Evolutionary conservation across 2,113 vertebrate genomes (phyloP).

Genomic region (Eurystomus gularis): DNA sequence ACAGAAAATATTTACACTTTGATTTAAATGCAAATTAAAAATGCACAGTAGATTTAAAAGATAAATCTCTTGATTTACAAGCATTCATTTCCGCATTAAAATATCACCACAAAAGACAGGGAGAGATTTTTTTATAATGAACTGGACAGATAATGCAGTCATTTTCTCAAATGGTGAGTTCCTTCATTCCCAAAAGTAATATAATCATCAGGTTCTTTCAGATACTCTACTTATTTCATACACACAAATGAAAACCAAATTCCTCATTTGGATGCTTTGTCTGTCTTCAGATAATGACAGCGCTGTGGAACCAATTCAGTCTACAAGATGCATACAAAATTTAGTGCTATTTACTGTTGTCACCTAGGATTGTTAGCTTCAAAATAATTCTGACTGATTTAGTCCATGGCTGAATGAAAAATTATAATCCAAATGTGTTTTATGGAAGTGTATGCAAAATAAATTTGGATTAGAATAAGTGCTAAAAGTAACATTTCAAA

Average conservation of each 20-base stretch:
- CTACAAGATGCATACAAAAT: neutral
- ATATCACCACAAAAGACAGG: neutral
- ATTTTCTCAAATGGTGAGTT: neutral
- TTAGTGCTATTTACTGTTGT: neutral
- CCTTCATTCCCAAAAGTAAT: neutral
- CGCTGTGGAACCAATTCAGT: neutral
- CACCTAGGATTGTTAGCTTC: neutral
- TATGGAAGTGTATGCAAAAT: neutral
- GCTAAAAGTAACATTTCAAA: neutral
- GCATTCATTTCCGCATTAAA: neutral
- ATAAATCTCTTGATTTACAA: neutral
- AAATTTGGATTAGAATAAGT: neutral
- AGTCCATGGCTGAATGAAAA: neutral
- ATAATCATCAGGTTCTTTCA: neutral
- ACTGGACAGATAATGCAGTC: neutral
- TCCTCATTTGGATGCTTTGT: neutral
- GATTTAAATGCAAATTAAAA: conserved; percentile 9
- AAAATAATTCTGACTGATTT: neutral
- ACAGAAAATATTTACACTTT: neutral
- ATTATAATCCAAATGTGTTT: neutral
- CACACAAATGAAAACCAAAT: neutral
- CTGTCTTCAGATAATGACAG: neutral
- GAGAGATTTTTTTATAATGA: neutral
- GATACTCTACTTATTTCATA: neutral
- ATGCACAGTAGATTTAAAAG: neutral